Evolutionary conservation across 2,797 vertebrate species (phyloP).

Genomic region (Aulostomus chinensis): DNA sequence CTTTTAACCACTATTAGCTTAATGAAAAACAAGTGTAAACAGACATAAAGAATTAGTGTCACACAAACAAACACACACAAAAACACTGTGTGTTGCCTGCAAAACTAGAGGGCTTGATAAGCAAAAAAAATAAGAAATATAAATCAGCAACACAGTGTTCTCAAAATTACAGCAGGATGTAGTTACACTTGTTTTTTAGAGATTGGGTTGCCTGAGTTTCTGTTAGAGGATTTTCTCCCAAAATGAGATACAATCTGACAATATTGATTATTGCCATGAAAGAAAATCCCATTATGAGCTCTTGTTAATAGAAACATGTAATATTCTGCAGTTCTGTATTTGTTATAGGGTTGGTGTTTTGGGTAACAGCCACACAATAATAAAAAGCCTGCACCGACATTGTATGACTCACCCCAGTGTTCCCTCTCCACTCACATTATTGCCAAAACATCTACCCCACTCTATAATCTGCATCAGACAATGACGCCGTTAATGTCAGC

Average conservation of each 20-base stretch:
- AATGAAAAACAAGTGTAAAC: slow-evolving; percentile 71
- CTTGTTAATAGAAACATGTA: too few species aligned
- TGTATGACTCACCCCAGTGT: slow-evolving; percentile 38
- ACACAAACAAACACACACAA: slow-evolving; percentile 32
- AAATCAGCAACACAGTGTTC: too few species aligned
- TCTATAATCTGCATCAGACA: slow-evolving; percentile 23
- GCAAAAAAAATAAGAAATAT: too few species aligned
- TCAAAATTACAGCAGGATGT: too few species aligned
- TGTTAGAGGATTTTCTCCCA: neutral
- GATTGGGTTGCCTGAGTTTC: too few species aligned
- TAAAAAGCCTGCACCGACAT: slow-evolving; percentile 3
- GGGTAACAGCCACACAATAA: slow-evolving; percentile 18
- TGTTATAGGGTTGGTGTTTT: too few species aligned
- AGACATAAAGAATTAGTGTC: slow-evolving; percentile 57
- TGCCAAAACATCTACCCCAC: slow-evolving; percentile 13
- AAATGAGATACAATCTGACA: slow-evolving; percentile 13
- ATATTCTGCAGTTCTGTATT: too few species aligned
- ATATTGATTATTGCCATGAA: too few species aligned
- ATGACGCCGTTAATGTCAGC: slow-evolving; percentile 27
- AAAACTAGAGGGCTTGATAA: too few species aligned
- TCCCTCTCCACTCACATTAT: slow-evolving; percentile 17
- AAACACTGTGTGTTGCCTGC: too few species aligned
- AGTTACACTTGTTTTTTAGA: too few species aligned
- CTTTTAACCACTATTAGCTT: slow-evolving; percentile 71
- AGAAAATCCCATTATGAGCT: too few species aligned